phyloP scores from a whole-genome alignment of 2,113 vertebrate genomes.

The Maccullochella peelii region DNA sequence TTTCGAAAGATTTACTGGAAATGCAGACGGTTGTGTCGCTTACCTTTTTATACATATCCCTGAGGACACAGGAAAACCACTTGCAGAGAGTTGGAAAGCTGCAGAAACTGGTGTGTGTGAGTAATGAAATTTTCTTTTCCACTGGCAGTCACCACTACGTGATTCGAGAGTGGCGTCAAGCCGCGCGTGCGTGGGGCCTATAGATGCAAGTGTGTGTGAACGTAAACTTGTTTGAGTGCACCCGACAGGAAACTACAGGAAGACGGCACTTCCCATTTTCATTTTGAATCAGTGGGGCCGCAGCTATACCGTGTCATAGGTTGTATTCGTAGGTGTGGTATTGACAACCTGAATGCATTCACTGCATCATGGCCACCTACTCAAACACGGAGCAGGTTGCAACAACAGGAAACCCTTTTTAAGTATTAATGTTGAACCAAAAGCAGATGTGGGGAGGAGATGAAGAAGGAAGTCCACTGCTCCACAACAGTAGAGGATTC shows the following conservation, averaged over 20 bases:
- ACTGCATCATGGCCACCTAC: conserved; percentile 63
- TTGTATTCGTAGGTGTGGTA: conserved; percentile 61
- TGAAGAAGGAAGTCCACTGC: conserved; percentile 1
- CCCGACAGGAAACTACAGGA: conserved; percentile 91
- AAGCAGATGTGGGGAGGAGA: conserved; percentile 22
- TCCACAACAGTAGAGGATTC: neutral
- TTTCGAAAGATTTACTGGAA: conserved; percentile 78
- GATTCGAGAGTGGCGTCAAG: conserved; percentile 75
- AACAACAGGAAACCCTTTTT: conserved; percentile 81
- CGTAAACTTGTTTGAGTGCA: conserved; percentile 87
- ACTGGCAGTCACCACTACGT: conserved; percentile 87
- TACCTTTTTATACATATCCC: conserved; percentile 95
- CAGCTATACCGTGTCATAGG: conserved; percentile 66
- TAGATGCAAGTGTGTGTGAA: conserved; percentile 86
- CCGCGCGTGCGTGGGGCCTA: conserved; percentile 86
- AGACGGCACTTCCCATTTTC: conserved; percentile 95
- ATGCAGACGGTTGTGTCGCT: conserved; percentile 79
- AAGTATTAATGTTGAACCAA: conserved; percentile 61
- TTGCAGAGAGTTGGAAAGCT: conserved; percentile 92
- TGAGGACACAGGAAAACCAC: conserved; percentile 91
- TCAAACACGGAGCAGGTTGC: conserved; percentile 75
- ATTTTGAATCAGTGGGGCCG: conserved; percentile 85
- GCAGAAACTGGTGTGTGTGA: conserved; percentile 90
- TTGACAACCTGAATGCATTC: conserved; percentile 53
- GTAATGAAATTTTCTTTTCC: conserved; percentile 99